phyloP scores from a whole-genome alignment of 2,797 vertebrate species.

The Aldrovandia affinis region DNA sequence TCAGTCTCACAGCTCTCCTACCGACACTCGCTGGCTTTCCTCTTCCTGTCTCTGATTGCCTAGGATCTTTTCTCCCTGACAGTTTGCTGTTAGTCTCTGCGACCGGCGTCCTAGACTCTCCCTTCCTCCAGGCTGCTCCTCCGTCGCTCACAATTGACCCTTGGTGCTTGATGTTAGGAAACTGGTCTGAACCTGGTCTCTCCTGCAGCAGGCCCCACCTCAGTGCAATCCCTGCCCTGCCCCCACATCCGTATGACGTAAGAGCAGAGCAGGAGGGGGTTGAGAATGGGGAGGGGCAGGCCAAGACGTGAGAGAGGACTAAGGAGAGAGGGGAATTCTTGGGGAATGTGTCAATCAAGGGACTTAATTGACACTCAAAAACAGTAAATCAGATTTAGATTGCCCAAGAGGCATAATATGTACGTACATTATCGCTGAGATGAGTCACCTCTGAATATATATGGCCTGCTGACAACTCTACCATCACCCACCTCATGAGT shows the following conservation, averaged over 20 bases:
- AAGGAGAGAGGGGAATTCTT: not conserved
- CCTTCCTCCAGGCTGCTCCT: not conserved
- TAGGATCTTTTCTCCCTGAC: not conserved
- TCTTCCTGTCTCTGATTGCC: not conserved
- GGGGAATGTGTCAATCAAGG: not conserved
- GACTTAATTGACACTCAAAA: no score
- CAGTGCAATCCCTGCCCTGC: slow-evolving; percentile 57
- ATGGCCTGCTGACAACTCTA: not conserved
- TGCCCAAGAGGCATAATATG: not conserved
- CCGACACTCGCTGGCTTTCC: not conserved
- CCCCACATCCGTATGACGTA: slow-evolving; percentile 46
- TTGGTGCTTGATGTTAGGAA: not conserved
- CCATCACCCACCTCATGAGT: not conserved
- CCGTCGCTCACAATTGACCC: not conserved
- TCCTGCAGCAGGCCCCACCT: not conserved
- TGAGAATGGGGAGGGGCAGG: not conserved
- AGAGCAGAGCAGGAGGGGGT: not conserved
- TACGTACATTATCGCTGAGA: not conserved
- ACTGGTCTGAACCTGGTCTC: not conserved
- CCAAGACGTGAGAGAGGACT: not conserved
- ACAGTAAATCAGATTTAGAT: no score
- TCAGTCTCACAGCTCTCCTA: not conserved
- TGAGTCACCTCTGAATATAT: not conserved
- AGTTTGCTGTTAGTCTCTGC: not conserved
- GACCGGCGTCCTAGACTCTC: no score